phyloP scores from a whole-genome alignment of 1,140 invertebrate species.

The Drosophila bocki region DNA sequence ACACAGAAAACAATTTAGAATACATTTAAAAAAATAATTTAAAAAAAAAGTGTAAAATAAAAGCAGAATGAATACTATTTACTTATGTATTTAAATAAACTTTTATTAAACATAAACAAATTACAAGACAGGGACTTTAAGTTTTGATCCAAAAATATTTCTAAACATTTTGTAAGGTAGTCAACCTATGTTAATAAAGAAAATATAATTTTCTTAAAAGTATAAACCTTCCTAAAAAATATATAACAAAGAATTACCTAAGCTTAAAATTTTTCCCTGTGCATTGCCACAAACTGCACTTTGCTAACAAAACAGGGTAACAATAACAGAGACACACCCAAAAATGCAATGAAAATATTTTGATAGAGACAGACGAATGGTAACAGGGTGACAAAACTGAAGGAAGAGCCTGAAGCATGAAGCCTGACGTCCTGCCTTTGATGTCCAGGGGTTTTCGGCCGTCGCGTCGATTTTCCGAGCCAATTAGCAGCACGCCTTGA shows the following conservation, averaged over 20 bases:
- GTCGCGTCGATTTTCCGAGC: constrained; percentile 50
- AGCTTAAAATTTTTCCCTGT: neutral
- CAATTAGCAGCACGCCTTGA: constrained; percentile 82
- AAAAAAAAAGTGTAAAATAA: too few species aligned
- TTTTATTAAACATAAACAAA: too few species aligned
- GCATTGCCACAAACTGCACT: constrained; percentile 55
- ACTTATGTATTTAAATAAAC: too few species aligned
- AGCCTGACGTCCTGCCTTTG: constrained; percentile 44
- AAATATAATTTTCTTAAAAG: too few species aligned
- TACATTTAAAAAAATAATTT: too few species aligned
- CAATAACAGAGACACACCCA: constrained; percentile 66
- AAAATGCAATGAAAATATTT: constrained; percentile 83
- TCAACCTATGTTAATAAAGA: too few species aligned
- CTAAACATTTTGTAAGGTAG: too few species aligned
- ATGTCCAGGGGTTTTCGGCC: constrained; percentile 47
- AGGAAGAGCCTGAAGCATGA: constrained; percentile 19
- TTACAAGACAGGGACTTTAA: too few species aligned
- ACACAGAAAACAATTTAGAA: neutral
- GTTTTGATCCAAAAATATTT: too few species aligned
- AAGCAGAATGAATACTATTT: neutral
- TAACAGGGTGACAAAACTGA: constrained; percentile 42
- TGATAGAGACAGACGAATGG: constrained; percentile 63
- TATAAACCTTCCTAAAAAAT: too few species aligned
- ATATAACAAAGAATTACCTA: neutral
- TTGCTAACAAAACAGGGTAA: constrained; percentile 74